These are phyloP conservation scores for Xiphorhynchus erythropygius DNA, from an alignment of 2,797 vertebrate species.

Conservation along the genomic window DNA sequence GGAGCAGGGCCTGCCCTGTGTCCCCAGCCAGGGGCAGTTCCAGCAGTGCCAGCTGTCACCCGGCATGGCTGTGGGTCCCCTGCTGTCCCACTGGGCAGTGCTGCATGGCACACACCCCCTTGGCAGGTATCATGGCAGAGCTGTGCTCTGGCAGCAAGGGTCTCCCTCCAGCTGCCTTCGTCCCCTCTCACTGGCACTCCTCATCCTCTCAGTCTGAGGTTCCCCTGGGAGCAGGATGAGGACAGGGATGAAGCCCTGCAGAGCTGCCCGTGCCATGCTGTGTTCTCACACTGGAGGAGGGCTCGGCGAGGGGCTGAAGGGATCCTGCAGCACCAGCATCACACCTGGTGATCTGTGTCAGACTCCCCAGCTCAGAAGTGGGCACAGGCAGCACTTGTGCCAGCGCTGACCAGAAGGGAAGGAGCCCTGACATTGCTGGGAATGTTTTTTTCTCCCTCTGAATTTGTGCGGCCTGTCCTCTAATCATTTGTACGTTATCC, in stretches of 20 bases:
- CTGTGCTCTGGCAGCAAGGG: neutral
- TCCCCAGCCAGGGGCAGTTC: constrained; percentile 60
- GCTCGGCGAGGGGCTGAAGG: neutral
- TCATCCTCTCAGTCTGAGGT: neutral
- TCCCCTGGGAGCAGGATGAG: neutral
- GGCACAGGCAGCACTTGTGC: neutral
- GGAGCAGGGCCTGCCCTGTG: neutral
- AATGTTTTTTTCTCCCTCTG: neutral
- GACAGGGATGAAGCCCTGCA: neutral
- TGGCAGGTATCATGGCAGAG: neutral
- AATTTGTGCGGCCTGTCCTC: constrained; percentile 52
- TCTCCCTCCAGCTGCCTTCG: neutral
- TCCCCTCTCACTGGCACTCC: neutral
- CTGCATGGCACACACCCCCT: accelerated
- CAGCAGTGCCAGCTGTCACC: neutral
- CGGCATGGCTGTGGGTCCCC: accelerated
- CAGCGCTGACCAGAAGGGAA: neutral
- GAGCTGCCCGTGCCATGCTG: accelerated
- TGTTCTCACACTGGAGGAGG: accelerated
- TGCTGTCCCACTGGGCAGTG: neutral
- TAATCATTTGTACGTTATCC: constrained; percentile 48
- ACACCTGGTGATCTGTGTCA: neutral
- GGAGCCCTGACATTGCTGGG: constrained; percentile 24
- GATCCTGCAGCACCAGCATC: neutral
- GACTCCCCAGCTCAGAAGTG: neutral